Evolutionary conservation across 2,113 vertebrate species (phyloP).

Genomic region (Corythornis vintsioides): DNA sequence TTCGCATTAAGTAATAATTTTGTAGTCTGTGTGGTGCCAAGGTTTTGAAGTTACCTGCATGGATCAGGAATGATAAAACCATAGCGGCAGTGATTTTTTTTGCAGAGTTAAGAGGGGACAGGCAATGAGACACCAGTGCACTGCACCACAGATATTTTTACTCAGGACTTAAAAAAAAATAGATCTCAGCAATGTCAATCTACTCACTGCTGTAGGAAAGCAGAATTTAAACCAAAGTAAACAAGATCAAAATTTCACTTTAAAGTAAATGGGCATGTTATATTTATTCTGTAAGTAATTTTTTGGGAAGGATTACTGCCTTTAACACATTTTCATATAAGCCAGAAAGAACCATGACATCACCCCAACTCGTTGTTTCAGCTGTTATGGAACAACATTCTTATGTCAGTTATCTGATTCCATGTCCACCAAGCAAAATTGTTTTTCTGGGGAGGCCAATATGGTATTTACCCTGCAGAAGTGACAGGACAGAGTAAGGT

Average conservation of each 20-base stretch:
- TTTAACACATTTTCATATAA: background rate
- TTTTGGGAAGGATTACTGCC: background rate
- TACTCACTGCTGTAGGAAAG: background rate
- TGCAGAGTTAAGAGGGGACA: background rate
- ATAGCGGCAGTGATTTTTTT: background rate
- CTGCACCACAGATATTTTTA: background rate
- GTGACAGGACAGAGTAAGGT: background rate
- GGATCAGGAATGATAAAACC: background rate
- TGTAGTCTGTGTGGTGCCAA: background rate
- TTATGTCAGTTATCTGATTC: background rate
- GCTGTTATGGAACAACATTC: background rate
- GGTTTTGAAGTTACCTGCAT: slow-evolving; percentile 3
- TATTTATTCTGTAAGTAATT: background rate
- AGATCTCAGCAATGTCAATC: background rate
- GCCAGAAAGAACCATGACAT: background rate
- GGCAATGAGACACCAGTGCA: background rate
- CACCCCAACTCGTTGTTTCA: rapidly evolving
- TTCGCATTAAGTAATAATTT: slow-evolving; percentile 15
- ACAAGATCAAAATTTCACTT: background rate
- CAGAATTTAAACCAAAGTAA: background rate
- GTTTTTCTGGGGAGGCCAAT: background rate
- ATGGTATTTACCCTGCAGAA: background rate
- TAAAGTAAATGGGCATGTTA: background rate
- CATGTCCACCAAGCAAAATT: background rate
- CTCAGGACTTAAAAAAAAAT: background rate